These are phyloP conservation scores for Anthoptus insignis DNA, from an alignment of 2,888 invertebrate species.

Conservation along the genomic window DNA sequence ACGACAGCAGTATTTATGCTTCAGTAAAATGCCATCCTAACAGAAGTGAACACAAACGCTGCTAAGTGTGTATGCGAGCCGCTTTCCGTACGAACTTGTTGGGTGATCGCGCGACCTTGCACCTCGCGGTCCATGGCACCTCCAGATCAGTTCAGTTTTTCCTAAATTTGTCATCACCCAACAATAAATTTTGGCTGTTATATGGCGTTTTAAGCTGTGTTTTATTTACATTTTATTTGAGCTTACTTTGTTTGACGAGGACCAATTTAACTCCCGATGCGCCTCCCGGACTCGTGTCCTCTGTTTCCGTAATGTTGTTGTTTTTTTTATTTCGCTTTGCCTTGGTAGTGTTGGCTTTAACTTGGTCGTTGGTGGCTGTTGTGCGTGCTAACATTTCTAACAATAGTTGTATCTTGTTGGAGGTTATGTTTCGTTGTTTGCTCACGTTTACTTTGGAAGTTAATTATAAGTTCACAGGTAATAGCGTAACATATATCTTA, in stretches of 20 bases:
- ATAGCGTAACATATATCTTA: conserved; percentile 52
- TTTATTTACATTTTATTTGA: conserved; percentile 73
- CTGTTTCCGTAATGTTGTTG: conserved; percentile 85
- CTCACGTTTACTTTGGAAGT: conserved; percentile 65
- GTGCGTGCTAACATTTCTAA: conserved; percentile 85
- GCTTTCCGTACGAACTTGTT: conserved; percentile 66
- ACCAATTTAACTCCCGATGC: conserved; percentile 64
- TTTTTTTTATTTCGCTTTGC: conserved; percentile 82
- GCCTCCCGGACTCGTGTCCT: conserved; percentile 84
- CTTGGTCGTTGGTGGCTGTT: conserved; percentile 79
- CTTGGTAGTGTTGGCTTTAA: conserved; percentile 85
- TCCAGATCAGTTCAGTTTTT: conserved; percentile 51
- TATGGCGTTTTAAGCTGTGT: conserved; percentile 83
- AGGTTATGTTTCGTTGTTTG: conserved; percentile 72
- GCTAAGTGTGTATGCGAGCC: conserved; percentile 75
- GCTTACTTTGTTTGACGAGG: conserved; percentile 68
- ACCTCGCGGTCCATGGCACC: conserved; percentile 69
- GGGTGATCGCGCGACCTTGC: conserved; percentile 77
- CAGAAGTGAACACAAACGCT: not conserved
- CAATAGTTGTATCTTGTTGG: conserved; percentile 67
- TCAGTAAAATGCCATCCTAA: not conserved
- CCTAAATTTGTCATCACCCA: conserved; percentile 73
- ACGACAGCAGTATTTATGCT: too few relatives aligned
- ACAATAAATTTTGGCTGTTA: conserved; percentile 79
- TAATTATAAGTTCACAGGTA: conserved; percentile 60